A percentile compares a stretch with the other conserved stretches of the same genome.
Conservation (phyloP, 2,797 vertebrate genomes). For the Knipowitschia caucasica region DNA sequence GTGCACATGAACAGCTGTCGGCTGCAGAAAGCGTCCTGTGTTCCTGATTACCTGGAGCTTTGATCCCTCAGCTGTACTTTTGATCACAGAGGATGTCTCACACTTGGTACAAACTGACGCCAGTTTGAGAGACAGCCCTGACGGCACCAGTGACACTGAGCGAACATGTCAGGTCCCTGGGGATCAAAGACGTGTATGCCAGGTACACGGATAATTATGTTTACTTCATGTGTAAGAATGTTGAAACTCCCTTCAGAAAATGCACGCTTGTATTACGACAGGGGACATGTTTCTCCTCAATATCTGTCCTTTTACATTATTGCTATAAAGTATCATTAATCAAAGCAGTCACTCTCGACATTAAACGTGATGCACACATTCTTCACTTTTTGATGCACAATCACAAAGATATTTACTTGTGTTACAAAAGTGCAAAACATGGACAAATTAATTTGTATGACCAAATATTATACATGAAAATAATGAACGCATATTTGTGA, state of each 20-base stretch:
- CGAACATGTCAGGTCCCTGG: background rate
- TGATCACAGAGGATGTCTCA: slow-evolving; percentile 38
- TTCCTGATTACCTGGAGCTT: slow-evolving; percentile 22
- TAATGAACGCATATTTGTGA: too few relatives aligned
- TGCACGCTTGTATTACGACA: slow-evolving; percentile 11
- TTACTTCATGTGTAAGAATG: background rate
- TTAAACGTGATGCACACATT: too few relatives aligned
- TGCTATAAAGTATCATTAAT: too few relatives aligned
- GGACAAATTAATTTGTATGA: too few relatives aligned
- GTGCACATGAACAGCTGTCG: slow-evolving; percentile 16
- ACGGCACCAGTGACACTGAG: background rate
- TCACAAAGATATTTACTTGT: too few relatives aligned
- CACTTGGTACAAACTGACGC: slow-evolving; percentile 5
- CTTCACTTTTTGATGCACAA: too few relatives aligned
- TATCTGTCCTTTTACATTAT: too few relatives aligned
- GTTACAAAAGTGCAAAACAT: too few relatives aligned
- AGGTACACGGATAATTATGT: background rate
- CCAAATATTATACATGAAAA: too few relatives aligned
- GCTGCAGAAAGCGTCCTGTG: slow-evolving; percentile 17
- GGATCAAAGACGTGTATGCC: slow-evolving; percentile 2
- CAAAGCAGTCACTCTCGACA: too few relatives aligned
- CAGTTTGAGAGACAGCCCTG: slow-evolving; percentile 17
- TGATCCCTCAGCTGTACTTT: slow-evolving; percentile 27
- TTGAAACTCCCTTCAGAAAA: background rate
- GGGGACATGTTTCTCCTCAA: too few relatives aligned